phyloP scores from a whole-genome alignment of 1,140 invertebrate genomes.

The Lerema accius region DNA sequence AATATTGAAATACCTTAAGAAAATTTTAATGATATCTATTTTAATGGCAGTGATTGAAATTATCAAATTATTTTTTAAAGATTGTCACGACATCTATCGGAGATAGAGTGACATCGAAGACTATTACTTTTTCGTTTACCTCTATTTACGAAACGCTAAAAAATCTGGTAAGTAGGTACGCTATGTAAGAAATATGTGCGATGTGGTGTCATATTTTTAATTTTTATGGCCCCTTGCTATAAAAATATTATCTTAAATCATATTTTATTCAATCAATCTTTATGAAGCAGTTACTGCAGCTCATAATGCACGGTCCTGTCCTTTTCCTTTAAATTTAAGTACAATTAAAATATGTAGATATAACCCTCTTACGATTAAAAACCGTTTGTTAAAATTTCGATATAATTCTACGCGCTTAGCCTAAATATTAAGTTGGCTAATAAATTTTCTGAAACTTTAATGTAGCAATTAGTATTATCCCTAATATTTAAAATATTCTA shows the following conservation, averaged over 20 bases:
- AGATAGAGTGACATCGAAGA: neutral
- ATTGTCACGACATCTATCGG: neutral
- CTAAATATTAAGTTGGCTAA: slow-evolving; percentile 74
- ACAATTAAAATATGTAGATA: slow-evolving; percentile 56
- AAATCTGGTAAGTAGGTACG: slow-evolving; percentile 3
- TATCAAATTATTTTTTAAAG: too few species aligned
- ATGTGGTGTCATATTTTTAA: slow-evolving; percentile 47
- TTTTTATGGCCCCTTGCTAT: slow-evolving; percentile 71
- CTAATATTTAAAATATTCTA: slow-evolving; percentile 47
- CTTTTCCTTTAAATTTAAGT: slow-evolving; percentile 69
- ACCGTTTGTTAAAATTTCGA: slow-evolving; percentile 56
- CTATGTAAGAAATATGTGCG: slow-evolving; percentile 37
- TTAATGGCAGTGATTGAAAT: slow-evolving; percentile 3
- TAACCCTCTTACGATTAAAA: slow-evolving; percentile 34
- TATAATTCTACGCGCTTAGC: slow-evolving; percentile 67
- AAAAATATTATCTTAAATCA: slow-evolving; percentile 50
- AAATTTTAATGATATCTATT: neutral
- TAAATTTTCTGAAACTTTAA: slow-evolving; percentile 77
- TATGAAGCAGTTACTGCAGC: slow-evolving; percentile 62
- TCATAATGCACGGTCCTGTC: slow-evolving; percentile 48
- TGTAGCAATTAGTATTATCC: slow-evolving; percentile 51
- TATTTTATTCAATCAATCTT: slow-evolving; percentile 49
- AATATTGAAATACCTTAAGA: neutral
- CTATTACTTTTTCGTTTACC: slow-evolving; percentile 18
- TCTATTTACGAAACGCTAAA: slow-evolving; percentile 17